Conservation (phyloP, 2,113 vertebrate species). For the Rhinoptilus africanus region DNA sequence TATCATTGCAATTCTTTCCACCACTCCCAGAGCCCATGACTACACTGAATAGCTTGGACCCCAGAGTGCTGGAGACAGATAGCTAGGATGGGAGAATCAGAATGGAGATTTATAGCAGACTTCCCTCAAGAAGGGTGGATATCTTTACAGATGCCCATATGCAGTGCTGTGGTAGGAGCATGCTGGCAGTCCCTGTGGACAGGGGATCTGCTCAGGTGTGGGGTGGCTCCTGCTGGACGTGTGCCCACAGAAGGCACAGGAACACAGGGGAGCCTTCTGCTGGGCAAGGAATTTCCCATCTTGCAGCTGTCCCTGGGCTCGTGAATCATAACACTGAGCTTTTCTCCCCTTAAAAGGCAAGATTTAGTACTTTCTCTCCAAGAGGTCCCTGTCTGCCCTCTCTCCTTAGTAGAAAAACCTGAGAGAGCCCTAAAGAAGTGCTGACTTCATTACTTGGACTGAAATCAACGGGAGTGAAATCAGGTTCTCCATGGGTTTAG, state of each 20-base stretch:
- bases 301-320: background rate
- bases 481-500: background rate
- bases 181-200: background rate
- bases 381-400: background rate
- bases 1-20: background rate
- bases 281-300: background rate
- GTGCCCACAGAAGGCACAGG: background rate
- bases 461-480: background rate
- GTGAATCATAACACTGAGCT: background rate
- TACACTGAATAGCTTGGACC: background rate
- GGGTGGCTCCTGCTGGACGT: rapidly evolving
- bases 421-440: background rate
- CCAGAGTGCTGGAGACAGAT: background rate
- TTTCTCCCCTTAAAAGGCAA: background rate
- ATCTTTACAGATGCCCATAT: background rate
- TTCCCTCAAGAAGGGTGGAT: background rate
- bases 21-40: background rate
- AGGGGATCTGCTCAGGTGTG: background rate
- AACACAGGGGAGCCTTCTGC: background rate
- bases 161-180: background rate
- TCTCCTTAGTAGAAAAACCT: background rate
- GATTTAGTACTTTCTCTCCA: background rate
- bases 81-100: background rate
- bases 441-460: background rate
- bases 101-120: background rate